These are phyloP conservation scores for Lanius collurio DNA, from an alignment of 2,113 vertebrate species.

Conservation along the genomic window DNA sequence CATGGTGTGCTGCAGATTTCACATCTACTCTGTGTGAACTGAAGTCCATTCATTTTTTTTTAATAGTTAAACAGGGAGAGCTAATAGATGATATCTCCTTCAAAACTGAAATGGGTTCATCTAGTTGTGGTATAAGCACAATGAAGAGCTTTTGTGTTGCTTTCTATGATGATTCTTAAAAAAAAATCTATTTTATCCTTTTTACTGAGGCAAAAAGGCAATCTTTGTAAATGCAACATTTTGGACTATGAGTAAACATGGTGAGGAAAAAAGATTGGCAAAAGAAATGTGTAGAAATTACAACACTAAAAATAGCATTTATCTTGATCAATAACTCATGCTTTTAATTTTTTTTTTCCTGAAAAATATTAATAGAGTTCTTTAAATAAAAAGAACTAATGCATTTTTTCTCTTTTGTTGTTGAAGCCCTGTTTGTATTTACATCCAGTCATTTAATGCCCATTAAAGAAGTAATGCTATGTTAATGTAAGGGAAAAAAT, in stretches of 20 bases:
- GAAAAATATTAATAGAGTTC: conserved; percentile 75
- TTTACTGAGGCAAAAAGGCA: conserved; percentile 51
- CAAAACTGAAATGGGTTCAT: neutral
- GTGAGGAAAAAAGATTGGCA: conserved; percentile 48
- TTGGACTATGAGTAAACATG: conserved; percentile 55
- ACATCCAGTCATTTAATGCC: conserved; percentile 87
- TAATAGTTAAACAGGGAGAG: neutral
- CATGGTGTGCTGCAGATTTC: neutral
- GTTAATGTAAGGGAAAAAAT: conserved; percentile 88
- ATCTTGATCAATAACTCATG: conserved; percentile 73
- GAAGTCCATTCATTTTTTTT: neutral
- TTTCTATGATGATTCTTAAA: conserved; percentile 34
- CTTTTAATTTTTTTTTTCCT: conserved; percentile 65
- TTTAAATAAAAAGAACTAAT: conserved; percentile 69
- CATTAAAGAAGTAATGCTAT: conserved; percentile 90
- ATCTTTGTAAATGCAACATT: conserved; percentile 45
- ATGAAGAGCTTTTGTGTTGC: neutral
- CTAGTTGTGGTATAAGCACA: conserved; percentile 14
- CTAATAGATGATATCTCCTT: neutral
- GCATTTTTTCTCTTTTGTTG: conserved; percentile 66
- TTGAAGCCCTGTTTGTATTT: conserved; percentile 81
- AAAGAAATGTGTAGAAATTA: conserved; percentile 52
- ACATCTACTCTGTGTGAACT: neutral
- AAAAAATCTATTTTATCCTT: conserved; percentile 15
- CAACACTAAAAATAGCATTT: conserved; percentile 69